Evolutionary conservation across 1,140 invertebrate genomes (phyloP).

Genomic region (Drosophila sp.): DNA sequence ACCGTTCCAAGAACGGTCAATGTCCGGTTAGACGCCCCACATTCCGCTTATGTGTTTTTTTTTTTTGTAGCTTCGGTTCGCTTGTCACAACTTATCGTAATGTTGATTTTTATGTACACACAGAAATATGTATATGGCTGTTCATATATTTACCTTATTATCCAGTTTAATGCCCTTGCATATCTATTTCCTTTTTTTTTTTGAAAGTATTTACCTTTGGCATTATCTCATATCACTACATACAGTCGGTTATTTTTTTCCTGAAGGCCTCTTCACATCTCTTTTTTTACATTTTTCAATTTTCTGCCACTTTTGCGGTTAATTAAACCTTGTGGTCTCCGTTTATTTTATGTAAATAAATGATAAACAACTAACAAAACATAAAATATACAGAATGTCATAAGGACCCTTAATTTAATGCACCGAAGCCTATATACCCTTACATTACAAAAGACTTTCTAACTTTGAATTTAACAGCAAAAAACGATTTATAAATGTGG

Average conservation of each 20-base stretch:
- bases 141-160: constrained; percentile 60
- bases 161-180: constrained; percentile 43
- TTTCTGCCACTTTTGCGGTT: constrained; percentile 56
- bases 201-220: constrained; percentile 59
- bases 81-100: constrained; percentile 41
- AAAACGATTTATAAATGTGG: too few species aligned
- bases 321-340: constrained; percentile 60
- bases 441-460: neutral
- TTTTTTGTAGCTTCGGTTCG: neutral
- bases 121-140: constrained; percentile 31
- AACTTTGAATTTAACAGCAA: too few species aligned
- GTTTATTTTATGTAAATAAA: constrained; percentile 62
- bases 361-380: constrained; percentile 44
- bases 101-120: constrained; percentile 30
- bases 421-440: neutral
- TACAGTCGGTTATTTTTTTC: constrained; percentile 34
- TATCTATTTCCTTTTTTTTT: constrained; percentile 38
- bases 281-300: constrained; percentile 5
- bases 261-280: constrained; percentile 25
- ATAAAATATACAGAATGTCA: constrained; percentile 5
- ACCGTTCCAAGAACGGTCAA: constrained; percentile 56
- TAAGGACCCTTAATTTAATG: neutral
- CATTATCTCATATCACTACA: constrained; percentile 46
- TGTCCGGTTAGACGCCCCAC: constrained; percentile 43
- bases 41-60: neutral